Percentiles rank a stretch among this genome's conserved stretches.
Evolutionary conservation across 2,888 invertebrate genomes (phyloP).

Genomic region (Leucophenga montana): DNA sequence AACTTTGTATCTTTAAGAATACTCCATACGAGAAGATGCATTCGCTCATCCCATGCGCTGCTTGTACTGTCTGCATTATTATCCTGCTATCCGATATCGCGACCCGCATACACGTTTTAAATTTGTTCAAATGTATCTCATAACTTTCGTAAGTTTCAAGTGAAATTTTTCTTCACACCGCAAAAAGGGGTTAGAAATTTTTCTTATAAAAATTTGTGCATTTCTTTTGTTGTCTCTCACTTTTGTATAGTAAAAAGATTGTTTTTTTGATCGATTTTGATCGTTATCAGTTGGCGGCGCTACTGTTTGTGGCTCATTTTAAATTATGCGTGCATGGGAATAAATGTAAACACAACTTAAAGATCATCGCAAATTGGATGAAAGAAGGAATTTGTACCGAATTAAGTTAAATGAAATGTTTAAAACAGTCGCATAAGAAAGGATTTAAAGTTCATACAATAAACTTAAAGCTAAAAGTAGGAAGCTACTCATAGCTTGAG

Average conservation of each 20-base stretch:
- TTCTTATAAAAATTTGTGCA: constrained; percentile 22
- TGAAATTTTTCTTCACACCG: neutral
- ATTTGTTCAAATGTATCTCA: constrained; percentile 41
- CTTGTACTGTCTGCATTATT: constrained; percentile 37
- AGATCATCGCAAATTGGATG: constrained; percentile 19
- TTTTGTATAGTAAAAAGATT: neutral
- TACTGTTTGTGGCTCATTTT: neutral
- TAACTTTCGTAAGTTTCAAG: constrained; percentile 21
- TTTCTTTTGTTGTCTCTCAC: constrained; percentile 3
- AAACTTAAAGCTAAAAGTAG: no score
- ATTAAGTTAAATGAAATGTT: no score
- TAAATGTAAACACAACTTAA: neutral
- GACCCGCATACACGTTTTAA: constrained; percentile 62
- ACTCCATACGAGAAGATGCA: neutral
- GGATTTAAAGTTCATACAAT: no score
- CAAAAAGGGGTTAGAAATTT: constrained; percentile 26
- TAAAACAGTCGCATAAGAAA: no score
- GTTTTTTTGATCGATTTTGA: constrained; percentile 20
- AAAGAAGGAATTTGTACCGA: neutral
- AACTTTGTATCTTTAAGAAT: constrained; percentile 12
- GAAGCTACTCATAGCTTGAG: no score
- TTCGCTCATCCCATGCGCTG: neutral
- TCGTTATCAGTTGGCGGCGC: constrained; percentile 3
- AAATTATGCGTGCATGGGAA: constrained; percentile 25
- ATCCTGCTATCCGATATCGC: constrained; percentile 68